Evolutionary conservation across 2,113 vertebrate species (phyloP), one percentile per base, ranked within the genome.

Genomic region (Coracopsis vasa): DNA sequence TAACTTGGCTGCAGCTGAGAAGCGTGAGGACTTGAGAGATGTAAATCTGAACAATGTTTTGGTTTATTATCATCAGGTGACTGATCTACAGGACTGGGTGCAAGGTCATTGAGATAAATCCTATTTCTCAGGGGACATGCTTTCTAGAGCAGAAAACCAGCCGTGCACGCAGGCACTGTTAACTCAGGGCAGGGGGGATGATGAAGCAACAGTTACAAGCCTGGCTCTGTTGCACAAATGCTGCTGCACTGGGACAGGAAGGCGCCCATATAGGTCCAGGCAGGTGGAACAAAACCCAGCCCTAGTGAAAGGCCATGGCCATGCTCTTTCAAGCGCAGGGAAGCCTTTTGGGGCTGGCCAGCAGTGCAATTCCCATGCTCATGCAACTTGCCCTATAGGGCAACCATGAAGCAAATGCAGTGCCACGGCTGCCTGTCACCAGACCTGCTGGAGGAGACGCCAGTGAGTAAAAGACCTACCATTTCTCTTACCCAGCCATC

Each of bases 381-480:
- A 42, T 16, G 37, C 73, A 74, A 4, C 16, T 50, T 58, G 23
- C 15, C 23, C 42, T 33, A 5, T 67, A 33, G 21, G 28, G 10
- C 35, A 42, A 4, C 16, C 2, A 62, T 48, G 31, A 23, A 44
- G 54, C 80, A 81, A 86, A 35, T 8, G 20, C 53, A 19, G 18
- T 19, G 17, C 41, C 62, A 25, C 18, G 21, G 60, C 47, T 77
- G 44, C 17, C 47, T 58, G 54, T 66, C 48, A 44, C 20, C 47
- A 73, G 23, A 21, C 37, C 45, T 15, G n/a, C 0, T 0, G 6
- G 16, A 85, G 39, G 6, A 64, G 27, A 17, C 1, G 1, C 4
- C 29, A 31, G 11, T 28, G 82, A 33, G 58, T 64, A 19, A 39
- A 90, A 80, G 23, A 44, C 24, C 42, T 72, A 9, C 27, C 14